Conservation (phyloP, 2,888 invertebrate species). For the Drosophila mulleri region DNA sequence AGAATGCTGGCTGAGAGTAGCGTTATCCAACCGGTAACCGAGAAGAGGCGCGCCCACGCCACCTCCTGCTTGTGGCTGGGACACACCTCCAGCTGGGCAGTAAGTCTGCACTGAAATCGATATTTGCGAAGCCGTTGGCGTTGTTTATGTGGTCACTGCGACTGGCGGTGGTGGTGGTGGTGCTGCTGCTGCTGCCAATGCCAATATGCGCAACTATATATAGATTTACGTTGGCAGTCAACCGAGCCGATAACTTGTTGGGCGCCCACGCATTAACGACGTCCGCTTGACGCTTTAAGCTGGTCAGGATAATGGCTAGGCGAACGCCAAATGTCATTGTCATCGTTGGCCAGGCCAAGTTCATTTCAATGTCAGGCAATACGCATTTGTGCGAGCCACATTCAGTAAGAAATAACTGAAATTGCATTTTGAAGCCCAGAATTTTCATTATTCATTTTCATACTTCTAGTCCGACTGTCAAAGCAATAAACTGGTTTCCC, state of each 20-base stretch:
- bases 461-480: slow-evolving; percentile 1
- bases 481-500: slow-evolving; percentile 25
- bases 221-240: slow-evolving; percentile 67
- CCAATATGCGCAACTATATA: slow-evolving; percentile 52
- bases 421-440: slow-evolving; percentile 6
- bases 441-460: slow-evolving; percentile 6
- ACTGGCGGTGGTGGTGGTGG: slow-evolving; percentile 28
- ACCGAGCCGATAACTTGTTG: slow-evolving; percentile 56
- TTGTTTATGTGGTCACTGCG: slow-evolving; percentile 60
- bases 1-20: slow-evolving; percentile 62
- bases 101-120: slow-evolving; percentile 68
- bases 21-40: slow-evolving; percentile 44
- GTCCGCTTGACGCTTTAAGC: slow-evolving; percentile 5
- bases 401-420: slow-evolving; percentile 7
- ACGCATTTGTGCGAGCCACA: not conserved
- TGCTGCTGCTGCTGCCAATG: slow-evolving; percentile 19
- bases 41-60: slow-evolving; percentile 33
- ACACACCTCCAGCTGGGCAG: slow-evolving; percentile 47
- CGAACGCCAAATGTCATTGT: slow-evolving; percentile 28
- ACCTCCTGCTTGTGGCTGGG: slow-evolving; percentile 44
- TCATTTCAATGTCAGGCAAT: slow-evolving; percentile 72
- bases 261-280: slow-evolving; percentile 34
- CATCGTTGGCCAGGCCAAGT: slow-evolving; percentile 47
- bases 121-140: slow-evolving; percentile 46
- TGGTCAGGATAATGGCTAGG: slow-evolving; percentile 8